Percentiles rank a stretch among this genome's conserved stretches.
These are phyloP conservation scores for Teinopalpus imperialis DNA, from an alignment of 2,888 invertebrate species.

Conservation along the genomic window DNA sequence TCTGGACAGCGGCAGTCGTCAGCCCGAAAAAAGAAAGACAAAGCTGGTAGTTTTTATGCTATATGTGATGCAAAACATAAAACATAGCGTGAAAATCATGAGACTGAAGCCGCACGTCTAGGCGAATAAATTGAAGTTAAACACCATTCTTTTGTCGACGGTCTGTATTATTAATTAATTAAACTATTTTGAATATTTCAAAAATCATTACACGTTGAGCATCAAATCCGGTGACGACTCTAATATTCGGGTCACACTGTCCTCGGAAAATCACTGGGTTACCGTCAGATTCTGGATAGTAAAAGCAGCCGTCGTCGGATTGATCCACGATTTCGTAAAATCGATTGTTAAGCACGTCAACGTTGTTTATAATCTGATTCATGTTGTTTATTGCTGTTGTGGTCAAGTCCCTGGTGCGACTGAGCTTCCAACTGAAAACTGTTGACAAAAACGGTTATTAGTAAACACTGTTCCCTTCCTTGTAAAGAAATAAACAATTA, in stretches of 20 bases:
- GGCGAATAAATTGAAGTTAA: too few species aligned
- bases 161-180: too few species aligned
- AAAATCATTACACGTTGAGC: constrained; percentile 38
- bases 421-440: constrained; percentile 62
- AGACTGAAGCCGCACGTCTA: too few species aligned
- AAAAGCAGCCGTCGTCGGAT: constrained; percentile 53
- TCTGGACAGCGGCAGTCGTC: too few species aligned
- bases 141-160: too few species aligned
- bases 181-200: too few species aligned
- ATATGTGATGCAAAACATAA: too few species aligned
- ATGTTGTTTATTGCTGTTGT: constrained; percentile 37
- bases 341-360: constrained; percentile 46
- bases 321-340: constrained; percentile 47
- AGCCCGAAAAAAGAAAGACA: too few species aligned
- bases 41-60: too few species aligned
- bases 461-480: too few species aligned
- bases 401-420: constrained; percentile 44
- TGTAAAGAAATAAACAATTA: too few species aligned
- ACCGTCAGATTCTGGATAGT: constrained; percentile 43
- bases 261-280: constrained; percentile 51
- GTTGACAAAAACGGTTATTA: constrained; percentile 3
- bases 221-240: constrained; percentile 44
- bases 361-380: constrained; percentile 37
- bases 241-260: constrained; percentile 57
- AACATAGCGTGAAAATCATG: too few species aligned